Base-by-base conservation (phyloP, 2,797 vertebrate species). In the Holocentrus rufus region DNA sequence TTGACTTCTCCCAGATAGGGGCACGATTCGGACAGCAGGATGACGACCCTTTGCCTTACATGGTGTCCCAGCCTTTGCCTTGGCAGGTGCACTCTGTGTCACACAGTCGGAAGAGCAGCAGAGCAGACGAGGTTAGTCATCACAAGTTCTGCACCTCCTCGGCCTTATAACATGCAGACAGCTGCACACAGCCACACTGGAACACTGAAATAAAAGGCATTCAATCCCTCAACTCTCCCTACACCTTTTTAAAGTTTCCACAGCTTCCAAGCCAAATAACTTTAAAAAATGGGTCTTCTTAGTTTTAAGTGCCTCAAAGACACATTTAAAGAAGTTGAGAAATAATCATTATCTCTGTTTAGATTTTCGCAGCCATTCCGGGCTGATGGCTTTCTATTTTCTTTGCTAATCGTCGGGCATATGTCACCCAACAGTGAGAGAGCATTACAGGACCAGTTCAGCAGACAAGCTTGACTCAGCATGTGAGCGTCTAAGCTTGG, bases 41-140 rank as follows among this genome's bases (percentile, higher is more conserved):
- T 25, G 94, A 82, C 30, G 94, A 95, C 23, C 93, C 92, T 18
- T 71, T 94, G 87, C 95, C 94, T 7, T 95, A 95, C 80, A 85
- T 95, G 62, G 90, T 95, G 85, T 94, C 95, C 75, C 95, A 96
- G 84, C 95, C 95, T 49, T 89, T 96, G 86, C 95, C 95, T 65
- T 96, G 95, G 96, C 95, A 96, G 87, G 68, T 97, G 73, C 95
- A 95, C 87, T 95, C 91, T 0, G 95, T 96, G 75, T 94, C 94
- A 0, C 94, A 93, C 86, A 94, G 93, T 79, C 92, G 94, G 70
- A 92, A 87, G 82, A 93, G 88, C 87, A 97, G 95, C 92, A 91
- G 91, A 59, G 84, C 87, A 71, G 94, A 95, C 0, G 94, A 96
- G 93, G 95, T 95, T 73, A 84, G 92, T 82, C 39, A 13, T n/a